Conservation (phyloP, 2,797 vertebrate genomes). For the Megalops cyprinoides region DNA sequence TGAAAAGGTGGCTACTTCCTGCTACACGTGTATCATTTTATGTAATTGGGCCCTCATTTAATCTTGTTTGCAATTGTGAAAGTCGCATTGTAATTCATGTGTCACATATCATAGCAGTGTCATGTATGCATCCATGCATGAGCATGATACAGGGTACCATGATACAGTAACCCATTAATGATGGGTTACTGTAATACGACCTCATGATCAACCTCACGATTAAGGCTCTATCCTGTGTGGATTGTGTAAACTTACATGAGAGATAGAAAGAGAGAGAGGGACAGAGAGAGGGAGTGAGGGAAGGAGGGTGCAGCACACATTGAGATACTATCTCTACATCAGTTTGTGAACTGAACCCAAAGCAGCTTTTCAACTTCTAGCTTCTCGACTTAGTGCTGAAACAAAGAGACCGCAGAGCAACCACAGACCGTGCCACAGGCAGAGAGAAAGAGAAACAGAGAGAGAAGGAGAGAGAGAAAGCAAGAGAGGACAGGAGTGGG, state of each 20-base stretch:
- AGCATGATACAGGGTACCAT: neutral
- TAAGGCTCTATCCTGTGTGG: constrained; percentile 20
- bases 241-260: neutral
- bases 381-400: constrained; percentile 15
- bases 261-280: neutral
- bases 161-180: too few species aligned
- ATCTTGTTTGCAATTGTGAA: neutral
- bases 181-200: neutral
- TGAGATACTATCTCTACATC: neutral
- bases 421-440: constrained; percentile 31
- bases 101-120: neutral
- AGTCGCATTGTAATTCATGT: neutral
- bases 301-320: neutral
- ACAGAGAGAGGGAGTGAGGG: neutral
- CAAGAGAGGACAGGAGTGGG: neutral
- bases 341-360: constrained; percentile 22
- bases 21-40: neutral
- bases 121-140: neutral
- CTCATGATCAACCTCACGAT: neutral
- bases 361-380: constrained; percentile 17
- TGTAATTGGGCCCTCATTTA: neutral
- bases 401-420: constrained; percentile 35
- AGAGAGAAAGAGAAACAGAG: constrained; percentile 29
- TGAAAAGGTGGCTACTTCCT: constrained; percentile 8
- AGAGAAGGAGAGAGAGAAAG: constrained; percentile 16